Base-by-base conservation (phyloP, 2,888 invertebrate species). In the Cantharis lateralis region DNA sequence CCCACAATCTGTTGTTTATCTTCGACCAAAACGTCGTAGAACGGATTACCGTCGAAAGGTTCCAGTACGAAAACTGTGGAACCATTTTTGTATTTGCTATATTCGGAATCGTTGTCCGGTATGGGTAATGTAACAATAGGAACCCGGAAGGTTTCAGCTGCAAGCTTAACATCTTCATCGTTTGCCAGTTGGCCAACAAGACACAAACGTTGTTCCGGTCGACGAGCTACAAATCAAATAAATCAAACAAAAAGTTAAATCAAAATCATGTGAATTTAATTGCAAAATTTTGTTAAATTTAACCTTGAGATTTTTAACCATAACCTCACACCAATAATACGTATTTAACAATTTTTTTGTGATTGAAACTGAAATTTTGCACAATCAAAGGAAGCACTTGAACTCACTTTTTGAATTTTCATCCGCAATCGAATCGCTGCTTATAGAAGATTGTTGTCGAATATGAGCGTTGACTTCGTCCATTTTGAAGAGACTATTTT, bases 1-100 rank as follows among this genome's bases (percentile, higher is more conserved):
- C 96, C 96, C 89, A 95, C 90, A 87, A 96, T 92, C 88, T 95
- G 93, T 87, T 92, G 92, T n/a, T 78, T 90, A 82, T 89, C 89
- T 87, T 91, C 91, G 86, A 92, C 91, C 79, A 95, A 91, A 80
- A 90, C 90, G 84, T 93, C 92, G 88, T 92, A 95, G 79, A 93
- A 90, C 3, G 20, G 15, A 78, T 92, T 91, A 71, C 94, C 94
- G 80, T 93, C 93, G 87, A 96, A 96, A 81, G 92, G 91, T 71
- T 93, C 91, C 80, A 95, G 88, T 84, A 96, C 91, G 89, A 94
- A 95, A 83, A 93, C 91, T 70, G 93, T 93, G 83, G 91, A 91
- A 87, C 91, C 91, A 66, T 89, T 87, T 68, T 88, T 88, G 84
- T 93, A 92, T 78, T 90, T 89, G 78, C 91, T 83, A 85, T 90